Evolutionary conservation across 2,113 vertebrate genomes (phyloP), one percentile per base, ranked within the genome.

Genomic region (Corythornis vintsioides): DNA sequence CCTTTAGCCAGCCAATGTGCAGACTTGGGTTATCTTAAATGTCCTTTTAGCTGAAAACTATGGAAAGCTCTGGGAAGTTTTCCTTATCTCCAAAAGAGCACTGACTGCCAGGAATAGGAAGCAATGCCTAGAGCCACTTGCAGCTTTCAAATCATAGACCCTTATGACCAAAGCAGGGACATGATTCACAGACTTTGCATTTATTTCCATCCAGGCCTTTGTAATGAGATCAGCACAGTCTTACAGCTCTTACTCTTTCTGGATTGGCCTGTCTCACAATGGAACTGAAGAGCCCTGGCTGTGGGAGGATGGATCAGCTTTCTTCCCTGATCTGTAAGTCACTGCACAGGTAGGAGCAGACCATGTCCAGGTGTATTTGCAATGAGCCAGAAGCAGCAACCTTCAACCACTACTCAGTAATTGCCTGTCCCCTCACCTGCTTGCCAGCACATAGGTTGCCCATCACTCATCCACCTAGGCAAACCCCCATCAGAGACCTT

Each of bases 291-390:
- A 38, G 7, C 24, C 83, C 1, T 97, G 97, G 96, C 42, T 93
- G 18, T 97, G 97, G 96, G 95, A 96, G 16, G 95, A 97, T 5
- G 91, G 94, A 15, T 95, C 96, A 48, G 38, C 91, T 65, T 78
- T 96, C 89, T 87, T 4, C 29, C 33, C 69, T n/a, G 71, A 77
- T 24, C 55, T 97, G 96, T 97, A 95, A 97, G 97, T 96, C 4
- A 5, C 29, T 42, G 40, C 47, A 24, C 7, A 40, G 35, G 11
- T 45, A 53, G 42, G 57, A 77, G 28, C 28, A 19, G 19, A 38
- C 28, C 13, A 45, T 1, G 1, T 52, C 25, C 26, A 20, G 9
- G 24, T 0, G 1, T 57, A 14, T 59, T 69, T 70, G 24, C 53
- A 35, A 15, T 28, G 20, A 83, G 10, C 38, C 56, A 77, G 60